Percentiles rank a stretch among this genome's conserved stretches.
These are phyloP conservation scores for Apolygus lucorum DNA, from an alignment of 1,140 invertebrate species.

Conservation along the genomic window DNA sequence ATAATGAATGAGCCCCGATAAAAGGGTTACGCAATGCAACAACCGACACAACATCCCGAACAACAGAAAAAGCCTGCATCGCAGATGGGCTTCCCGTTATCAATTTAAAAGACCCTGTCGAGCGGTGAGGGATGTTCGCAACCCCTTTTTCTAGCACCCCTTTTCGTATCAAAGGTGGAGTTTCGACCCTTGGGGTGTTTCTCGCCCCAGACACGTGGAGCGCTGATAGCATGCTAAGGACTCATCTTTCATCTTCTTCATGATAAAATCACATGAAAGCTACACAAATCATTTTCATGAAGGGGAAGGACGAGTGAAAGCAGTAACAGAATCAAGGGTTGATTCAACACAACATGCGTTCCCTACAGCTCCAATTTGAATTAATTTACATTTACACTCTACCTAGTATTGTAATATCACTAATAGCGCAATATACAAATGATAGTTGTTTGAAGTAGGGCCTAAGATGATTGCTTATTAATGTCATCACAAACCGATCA, in stretches of 20 bases:
- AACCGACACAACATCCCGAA: background rate
- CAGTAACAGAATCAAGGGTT: background rate
- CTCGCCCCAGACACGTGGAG: slow-evolving; percentile 4
- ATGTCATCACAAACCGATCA: no score
- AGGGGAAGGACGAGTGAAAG: background rate
- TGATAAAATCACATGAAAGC: slow-evolving; percentile 13
- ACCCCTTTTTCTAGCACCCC: background rate
- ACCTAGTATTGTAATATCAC: no score
- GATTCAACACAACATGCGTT: background rate
- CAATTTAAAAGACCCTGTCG: background rate
- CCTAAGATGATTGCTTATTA: no score
- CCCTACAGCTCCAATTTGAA: no score
- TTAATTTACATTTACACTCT: no score
- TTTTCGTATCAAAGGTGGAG: no score
- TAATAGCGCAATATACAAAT: no score
- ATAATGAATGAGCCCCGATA: background rate
- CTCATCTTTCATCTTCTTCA: slow-evolving; percentile 13
- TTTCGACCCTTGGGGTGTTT: background rate
- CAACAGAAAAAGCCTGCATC: no score
- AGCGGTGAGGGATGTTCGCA: background rate
- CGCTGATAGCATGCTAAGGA: slow-evolving; percentile 6
- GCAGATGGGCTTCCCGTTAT: background rate
- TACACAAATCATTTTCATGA: slow-evolving; percentile 13
- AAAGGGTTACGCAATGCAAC: background rate
- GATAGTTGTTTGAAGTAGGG: no score